phyloP scores from a whole-genome alignment of 2,113 vertebrate species.

The Rhea pennata region DNA sequence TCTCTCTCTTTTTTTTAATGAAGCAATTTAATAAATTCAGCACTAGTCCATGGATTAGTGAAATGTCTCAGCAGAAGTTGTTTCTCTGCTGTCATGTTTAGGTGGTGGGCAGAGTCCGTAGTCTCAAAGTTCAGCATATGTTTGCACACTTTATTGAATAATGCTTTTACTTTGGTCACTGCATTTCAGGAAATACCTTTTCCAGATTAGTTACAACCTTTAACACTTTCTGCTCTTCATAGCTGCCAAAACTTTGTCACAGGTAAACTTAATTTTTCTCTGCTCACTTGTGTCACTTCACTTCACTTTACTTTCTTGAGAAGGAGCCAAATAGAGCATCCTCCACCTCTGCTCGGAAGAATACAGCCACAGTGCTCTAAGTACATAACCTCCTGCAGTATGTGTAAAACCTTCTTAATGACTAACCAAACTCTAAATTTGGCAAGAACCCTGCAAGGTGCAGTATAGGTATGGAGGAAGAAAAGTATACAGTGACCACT shows the following conservation, averaged over 20 bases:
- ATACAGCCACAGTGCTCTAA: neutral
- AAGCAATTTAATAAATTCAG: neutral
- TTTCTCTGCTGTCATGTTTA: neutral
- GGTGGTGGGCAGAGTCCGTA: accelerated
- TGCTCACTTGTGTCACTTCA: neutral
- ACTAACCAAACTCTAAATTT: neutral
- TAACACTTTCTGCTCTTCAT: neutral
- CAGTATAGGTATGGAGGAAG: neutral
- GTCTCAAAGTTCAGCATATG: neutral
- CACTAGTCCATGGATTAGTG: neutral
- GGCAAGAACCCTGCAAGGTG: neutral
- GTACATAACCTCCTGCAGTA: neutral
- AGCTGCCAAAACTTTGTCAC: accelerated
- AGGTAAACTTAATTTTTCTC: neutral
- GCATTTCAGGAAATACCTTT: neutral
- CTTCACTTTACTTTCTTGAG: neutral
- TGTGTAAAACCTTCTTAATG: accelerated
- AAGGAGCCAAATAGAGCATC: neutral
- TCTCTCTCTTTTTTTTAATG: neutral
- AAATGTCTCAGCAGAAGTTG: neutral
- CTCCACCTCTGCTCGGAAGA: neutral
- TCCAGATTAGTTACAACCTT: neutral
- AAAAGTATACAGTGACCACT: neutral
- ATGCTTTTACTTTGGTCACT: neutral
- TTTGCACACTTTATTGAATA: neutral